Conservation (phyloP, 2,888 invertebrate genomes). For the Erebia epiphron region DNA sequence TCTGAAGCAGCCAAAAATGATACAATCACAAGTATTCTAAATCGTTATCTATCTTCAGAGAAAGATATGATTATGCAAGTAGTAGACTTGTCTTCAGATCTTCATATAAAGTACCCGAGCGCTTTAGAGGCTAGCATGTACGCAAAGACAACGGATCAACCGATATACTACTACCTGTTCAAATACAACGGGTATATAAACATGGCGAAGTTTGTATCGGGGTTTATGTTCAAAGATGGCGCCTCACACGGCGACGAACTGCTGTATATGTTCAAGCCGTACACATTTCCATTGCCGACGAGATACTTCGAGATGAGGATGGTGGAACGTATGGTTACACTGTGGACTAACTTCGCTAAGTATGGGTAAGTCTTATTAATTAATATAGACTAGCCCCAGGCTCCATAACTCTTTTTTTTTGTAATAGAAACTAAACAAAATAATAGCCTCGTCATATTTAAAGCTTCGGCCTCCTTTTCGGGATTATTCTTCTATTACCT, state of each 20-base stretch:
- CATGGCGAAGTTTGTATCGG: slow-evolving; percentile 67
- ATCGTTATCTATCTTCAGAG: slow-evolving; percentile 61
- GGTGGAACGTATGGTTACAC: slow-evolving; percentile 66
- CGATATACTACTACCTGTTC: slow-evolving; percentile 72
- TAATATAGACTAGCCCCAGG: background rate
- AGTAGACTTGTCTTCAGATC: slow-evolving; percentile 72
- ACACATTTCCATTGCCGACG: slow-evolving; percentile 65
- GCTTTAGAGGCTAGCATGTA: slow-evolving; percentile 67
- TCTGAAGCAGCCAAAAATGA: slow-evolving; percentile 57
- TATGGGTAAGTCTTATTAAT: slow-evolving; percentile 56
- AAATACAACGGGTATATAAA: slow-evolving; percentile 69
- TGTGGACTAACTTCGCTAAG: slow-evolving; percentile 79
- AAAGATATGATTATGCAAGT: slow-evolving; percentile 66
- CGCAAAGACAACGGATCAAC: slow-evolving; percentile 59
- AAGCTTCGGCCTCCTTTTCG: too few relatives aligned
- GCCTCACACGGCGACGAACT: slow-evolving; percentile 75
- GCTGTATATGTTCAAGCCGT: slow-evolving; percentile 73
- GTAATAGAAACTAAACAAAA: too few relatives aligned
- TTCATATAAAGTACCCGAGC: slow-evolving; percentile 70
- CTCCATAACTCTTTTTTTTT: too few relatives aligned
- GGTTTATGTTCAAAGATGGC: slow-evolving; percentile 55
- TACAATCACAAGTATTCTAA: slow-evolving; percentile 55
- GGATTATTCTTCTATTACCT: too few relatives aligned
- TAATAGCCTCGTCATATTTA: too few relatives aligned
- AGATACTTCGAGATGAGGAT: slow-evolving; percentile 60